phyloP scores from a whole-genome alignment of 2,888 invertebrate species.

The Arenicola marina region DNA sequence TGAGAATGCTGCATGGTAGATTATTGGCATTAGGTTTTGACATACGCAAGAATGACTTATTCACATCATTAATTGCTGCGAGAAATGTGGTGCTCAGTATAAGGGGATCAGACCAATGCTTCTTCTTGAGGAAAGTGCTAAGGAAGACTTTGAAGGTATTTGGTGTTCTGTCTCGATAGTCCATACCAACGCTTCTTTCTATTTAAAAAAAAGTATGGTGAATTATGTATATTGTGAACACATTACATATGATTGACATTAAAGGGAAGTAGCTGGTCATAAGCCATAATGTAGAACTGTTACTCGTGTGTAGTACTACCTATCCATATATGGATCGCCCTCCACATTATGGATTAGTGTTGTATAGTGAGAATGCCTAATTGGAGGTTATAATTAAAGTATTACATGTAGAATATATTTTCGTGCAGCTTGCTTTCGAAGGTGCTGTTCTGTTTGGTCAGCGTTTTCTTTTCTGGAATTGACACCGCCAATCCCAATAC shows the following conservation, averaged over 20 bases:
- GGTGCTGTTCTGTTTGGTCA: too few species aligned
- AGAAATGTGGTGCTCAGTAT: constrained; percentile 66
- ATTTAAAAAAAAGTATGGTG: background rate
- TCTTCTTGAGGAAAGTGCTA: constrained; percentile 73
- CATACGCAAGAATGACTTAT: constrained; percentile 72
- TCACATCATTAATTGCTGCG: constrained; percentile 77
- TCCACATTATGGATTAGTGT: too few species aligned
- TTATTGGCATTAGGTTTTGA: constrained; percentile 72
- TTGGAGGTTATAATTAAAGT: too few species aligned
- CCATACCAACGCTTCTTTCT: background rate
- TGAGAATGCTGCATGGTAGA: constrained; percentile 68
- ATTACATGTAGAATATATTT: too few species aligned
- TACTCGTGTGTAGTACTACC: too few species aligned
- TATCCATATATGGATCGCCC: too few species aligned
- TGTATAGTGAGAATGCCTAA: too few species aligned
- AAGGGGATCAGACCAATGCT: constrained; percentile 72
- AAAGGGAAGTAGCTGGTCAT: background rate
- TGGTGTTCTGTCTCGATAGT: background rate
- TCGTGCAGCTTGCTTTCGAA: too few species aligned
- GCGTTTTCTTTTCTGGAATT: constrained; percentile 40
- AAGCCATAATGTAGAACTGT: background rate
- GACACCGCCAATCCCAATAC: constrained; percentile 66
- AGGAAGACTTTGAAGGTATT: constrained; percentile 74
- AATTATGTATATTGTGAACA: background rate
- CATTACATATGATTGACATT: background rate